phyloP scores from a whole-genome alignment of 2,797 vertebrate genomes.

The Malurus leucopterus region DNA sequence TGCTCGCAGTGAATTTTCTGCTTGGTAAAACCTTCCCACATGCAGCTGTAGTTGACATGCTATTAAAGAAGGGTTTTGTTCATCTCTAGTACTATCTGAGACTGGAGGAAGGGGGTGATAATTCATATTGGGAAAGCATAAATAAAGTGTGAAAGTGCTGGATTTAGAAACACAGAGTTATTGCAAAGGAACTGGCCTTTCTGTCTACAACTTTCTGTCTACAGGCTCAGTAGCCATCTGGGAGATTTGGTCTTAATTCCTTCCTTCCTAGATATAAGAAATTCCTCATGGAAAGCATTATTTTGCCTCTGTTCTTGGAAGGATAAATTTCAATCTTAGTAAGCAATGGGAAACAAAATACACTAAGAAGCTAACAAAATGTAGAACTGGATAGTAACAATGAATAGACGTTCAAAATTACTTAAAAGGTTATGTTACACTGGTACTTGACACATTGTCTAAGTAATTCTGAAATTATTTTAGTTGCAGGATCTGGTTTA shows the following conservation, averaged over 20 bases:
- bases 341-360: neutral
- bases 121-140: neutral
- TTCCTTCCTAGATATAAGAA: neutral
- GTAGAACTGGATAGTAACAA: neutral
- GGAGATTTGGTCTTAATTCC: neutral
- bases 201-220: neutral
- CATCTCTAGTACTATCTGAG: neutral
- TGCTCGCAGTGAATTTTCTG: neutral
- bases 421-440: neutral
- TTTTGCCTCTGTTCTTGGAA: neutral
- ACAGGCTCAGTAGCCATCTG: neutral
- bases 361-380: neutral
- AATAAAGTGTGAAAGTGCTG: neutral
- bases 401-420: neutral
- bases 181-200: neutral
- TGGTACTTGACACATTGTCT: neutral
- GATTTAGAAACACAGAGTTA: neutral
- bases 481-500: neutral
- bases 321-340: neutral
- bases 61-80: neutral
- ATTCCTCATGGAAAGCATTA: neutral
- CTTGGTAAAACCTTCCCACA: neutral
- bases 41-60: neutral
- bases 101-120: neutral
- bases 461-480: constrained; percentile 18